Evolutionary conservation across 2,797 vertebrate species (phyloP).

Genomic region (Hirundo rustica): DNA sequence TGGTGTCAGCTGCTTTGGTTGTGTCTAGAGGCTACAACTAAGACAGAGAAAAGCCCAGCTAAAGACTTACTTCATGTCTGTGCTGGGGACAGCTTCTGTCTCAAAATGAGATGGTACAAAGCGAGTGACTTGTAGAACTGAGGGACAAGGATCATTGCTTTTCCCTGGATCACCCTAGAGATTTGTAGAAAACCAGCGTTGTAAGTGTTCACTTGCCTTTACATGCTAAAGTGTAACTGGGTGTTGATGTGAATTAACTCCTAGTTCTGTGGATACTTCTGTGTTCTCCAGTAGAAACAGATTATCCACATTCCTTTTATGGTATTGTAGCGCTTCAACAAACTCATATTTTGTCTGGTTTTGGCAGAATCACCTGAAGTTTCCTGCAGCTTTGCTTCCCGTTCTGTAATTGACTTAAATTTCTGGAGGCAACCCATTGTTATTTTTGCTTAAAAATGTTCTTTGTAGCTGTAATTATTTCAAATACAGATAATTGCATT

Average conservation of each 20-base stretch:
- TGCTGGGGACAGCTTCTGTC: neutral
- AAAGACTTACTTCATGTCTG: neutral
- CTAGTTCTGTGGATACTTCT: neutral
- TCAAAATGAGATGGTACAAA: neutral
- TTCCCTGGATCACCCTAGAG: neutral
- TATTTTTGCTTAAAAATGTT: conserved; percentile 11
- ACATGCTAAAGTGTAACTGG: neutral
- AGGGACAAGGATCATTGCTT: neutral
- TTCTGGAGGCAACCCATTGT: neutral
- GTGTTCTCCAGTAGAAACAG: neutral
- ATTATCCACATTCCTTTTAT: neutral
- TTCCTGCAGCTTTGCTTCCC: neutral
- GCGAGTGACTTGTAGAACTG: neutral
- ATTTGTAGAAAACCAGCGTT: fast-evolving
- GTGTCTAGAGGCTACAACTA: neutral
- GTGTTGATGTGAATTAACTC: neutral
- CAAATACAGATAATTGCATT: neutral
- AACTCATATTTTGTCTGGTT: neutral
- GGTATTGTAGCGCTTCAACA: neutral
- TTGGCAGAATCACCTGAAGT: conserved; percentile 14
- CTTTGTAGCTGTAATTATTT: conserved; percentile 16
- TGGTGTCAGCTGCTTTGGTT: neutral
- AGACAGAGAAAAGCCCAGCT: neutral
- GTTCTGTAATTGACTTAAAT: neutral
- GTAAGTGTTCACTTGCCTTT: neutral